phyloP scores from a whole-genome alignment of 2,888 invertebrate genomes.

The Halictus quadricinctus region DNA sequence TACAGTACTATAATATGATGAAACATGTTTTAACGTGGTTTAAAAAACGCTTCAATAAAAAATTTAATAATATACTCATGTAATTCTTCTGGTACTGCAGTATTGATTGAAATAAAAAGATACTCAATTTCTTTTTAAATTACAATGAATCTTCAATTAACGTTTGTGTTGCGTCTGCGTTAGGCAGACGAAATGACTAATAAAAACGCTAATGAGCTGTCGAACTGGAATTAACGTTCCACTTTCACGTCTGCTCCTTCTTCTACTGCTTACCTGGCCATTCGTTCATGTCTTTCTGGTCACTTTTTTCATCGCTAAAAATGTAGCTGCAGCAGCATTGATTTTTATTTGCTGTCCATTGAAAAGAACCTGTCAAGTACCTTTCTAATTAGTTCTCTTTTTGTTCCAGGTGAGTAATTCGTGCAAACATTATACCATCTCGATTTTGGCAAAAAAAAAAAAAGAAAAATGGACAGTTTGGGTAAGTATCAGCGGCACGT shows the following conservation, averaged over 20 bases:
- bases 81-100: neutral
- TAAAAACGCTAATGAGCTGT: conserved; percentile 77
- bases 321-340: conserved; percentile 30
- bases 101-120: no score
- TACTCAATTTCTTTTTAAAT: neutral
- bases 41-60: neutral
- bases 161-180: conserved; percentile 29
- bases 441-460: neutral
- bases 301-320: conserved; percentile 31
- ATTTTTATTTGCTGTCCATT: neutral
- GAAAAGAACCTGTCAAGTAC: neutral
- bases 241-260: conserved; percentile 65
- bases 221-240: conserved; percentile 73
- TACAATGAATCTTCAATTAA: conserved; percentile 52
- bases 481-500: conserved; percentile 47
- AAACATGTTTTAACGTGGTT: neutral
- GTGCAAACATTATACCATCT: neutral
- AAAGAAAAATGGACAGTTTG: neutral
- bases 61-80: neutral
- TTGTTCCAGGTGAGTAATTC: conserved; percentile 64
- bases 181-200: conserved; percentile 68
- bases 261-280: conserved; percentile 49
- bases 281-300: conserved; percentile 28
- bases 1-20: neutral
- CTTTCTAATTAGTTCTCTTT: conserved; percentile 39